Percentiles rank a stretch among this genome's conserved stretches.
Conservation (phyloP, 92 coral and sea anemone genomes). For the Epizoanthus rinbou region DNA sequence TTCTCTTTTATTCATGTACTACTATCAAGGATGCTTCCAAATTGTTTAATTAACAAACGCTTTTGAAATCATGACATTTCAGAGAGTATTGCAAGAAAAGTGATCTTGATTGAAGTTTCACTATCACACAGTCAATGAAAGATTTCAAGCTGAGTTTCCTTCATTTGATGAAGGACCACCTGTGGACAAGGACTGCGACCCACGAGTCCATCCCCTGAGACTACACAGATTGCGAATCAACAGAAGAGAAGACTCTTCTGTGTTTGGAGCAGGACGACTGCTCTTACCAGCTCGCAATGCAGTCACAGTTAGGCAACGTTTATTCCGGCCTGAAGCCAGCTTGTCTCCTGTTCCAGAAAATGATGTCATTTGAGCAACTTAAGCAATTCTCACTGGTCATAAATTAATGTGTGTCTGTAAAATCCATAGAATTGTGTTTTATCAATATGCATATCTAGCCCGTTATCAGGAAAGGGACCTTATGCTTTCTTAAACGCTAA, state of each 20-base stretch:
- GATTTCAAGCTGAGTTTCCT: slow-evolving; percentile 21
- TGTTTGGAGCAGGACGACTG: slow-evolving; percentile 42
- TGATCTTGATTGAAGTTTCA: slow-evolving; percentile 18
- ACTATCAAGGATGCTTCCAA: background rate
- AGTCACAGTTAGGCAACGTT: slow-evolving; percentile 34
- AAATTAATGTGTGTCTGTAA: too few relatives aligned
- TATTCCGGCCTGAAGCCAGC: slow-evolving; percentile 42
- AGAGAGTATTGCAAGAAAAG: slow-evolving; percentile 24
- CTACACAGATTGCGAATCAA: slow-evolving; percentile 39
- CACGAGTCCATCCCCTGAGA: slow-evolving; percentile 46
- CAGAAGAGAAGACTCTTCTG: slow-evolving; percentile 43
- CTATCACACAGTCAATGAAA: slow-evolving; percentile 21
- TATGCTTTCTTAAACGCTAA: too few relatives aligned
- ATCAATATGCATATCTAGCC: too few relatives aligned
- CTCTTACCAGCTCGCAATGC: slow-evolving; percentile 43
- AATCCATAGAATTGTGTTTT: too few relatives aligned
- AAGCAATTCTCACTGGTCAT: too few relatives aligned
- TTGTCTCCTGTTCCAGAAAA: slow-evolving; percentile 3
- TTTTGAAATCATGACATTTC: background rate
- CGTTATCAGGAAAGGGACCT: too few relatives aligned
- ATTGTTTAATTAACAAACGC: background rate
- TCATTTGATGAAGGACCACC: slow-evolving; percentile 51
- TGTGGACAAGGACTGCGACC: slow-evolving; percentile 10
- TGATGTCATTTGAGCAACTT: too few relatives aligned
- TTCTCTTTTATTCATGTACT: background rate